Evolutionary conservation across 2,113 vertebrate genomes (phyloP).

Genomic region (Octodon degus): DNA sequence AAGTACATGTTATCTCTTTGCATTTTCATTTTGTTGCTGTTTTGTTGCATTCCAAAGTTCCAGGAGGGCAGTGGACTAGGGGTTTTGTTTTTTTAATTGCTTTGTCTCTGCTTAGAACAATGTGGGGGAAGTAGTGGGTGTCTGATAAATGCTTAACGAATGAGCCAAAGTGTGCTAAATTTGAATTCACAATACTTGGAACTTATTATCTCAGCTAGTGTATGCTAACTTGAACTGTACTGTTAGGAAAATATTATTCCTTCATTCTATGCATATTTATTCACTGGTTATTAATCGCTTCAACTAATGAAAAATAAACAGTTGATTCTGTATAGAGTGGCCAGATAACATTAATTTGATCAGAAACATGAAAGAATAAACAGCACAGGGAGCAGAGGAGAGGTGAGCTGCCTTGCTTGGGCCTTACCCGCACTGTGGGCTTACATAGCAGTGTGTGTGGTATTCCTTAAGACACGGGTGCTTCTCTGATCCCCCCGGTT

Average conservation of each 20-base stretch:
- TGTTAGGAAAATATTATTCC: background rate
- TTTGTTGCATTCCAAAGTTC: background rate
- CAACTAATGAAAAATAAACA: background rate
- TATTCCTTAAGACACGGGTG: background rate
- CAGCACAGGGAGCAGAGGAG: background rate
- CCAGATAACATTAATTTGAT: background rate
- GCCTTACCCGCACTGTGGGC: background rate
- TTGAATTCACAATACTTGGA: background rate
- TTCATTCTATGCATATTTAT: background rate
- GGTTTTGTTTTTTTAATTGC: background rate
- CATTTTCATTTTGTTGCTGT: background rate
- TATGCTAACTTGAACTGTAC: conserved; percentile 7
- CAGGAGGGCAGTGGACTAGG: background rate
- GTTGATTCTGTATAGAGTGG: background rate
- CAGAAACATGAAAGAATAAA: background rate
- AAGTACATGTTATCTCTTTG: background rate
- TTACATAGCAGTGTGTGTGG: background rate
- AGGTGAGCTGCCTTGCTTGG: background rate
- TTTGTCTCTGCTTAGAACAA: background rate
- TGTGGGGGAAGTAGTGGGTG: background rate
- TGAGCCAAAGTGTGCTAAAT: background rate
- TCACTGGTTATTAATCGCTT: background rate
- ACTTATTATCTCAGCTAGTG: background rate
- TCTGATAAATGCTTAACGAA: background rate
- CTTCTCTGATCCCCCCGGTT: background rate